Percentiles rank a stretch among this genome's conserved stretches.
Evolutionary conservation across 2,797 vertebrate species (phyloP).

Genomic region (Chelon labrosus): DNA sequence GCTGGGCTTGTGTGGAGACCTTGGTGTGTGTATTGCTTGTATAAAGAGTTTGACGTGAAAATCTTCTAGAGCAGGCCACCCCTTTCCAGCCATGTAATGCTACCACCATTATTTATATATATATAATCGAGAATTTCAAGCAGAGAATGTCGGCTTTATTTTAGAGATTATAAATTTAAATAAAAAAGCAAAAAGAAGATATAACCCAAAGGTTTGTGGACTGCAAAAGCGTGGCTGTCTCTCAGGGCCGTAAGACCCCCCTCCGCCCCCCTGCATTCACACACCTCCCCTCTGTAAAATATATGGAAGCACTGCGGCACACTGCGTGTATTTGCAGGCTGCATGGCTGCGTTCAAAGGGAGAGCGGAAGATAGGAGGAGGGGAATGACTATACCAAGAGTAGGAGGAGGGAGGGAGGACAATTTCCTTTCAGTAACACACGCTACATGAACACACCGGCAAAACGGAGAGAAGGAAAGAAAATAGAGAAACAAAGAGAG

Average conservation of each 20-base stretch:
- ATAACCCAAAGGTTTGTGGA: background rate
- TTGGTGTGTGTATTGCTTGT: conserved; percentile 66
- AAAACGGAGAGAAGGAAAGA: conserved; percentile 70
- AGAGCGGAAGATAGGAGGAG: conserved; percentile 82
- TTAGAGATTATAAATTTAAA: too few relatives aligned
- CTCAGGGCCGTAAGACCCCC: conserved; percentile 27
- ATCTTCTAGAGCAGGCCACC: conserved; percentile 24
- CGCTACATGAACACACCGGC: conserved; percentile 82
- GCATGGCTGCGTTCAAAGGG: conserved; percentile 79
- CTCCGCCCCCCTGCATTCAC: background rate
- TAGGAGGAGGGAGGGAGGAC: conserved; percentile 74
- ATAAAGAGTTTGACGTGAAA: conserved; percentile 66
- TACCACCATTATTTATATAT: background rate
- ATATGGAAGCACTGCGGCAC: conserved; percentile 79
- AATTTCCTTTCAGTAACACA: conserved; percentile 84
- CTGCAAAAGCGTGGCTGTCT: conserved; percentile 13
- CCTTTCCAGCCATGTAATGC: background rate
- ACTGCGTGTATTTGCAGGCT: conserved; percentile 79
- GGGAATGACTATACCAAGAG: conserved; percentile 80
- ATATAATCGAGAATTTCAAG: too few relatives aligned
- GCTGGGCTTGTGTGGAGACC: conserved; percentile 69
- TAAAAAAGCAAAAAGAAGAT: background rate
- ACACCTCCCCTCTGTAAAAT: background rate
- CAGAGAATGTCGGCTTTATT: too few relatives aligned
- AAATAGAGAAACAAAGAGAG: conserved; percentile 65